phyloP scores from a whole-genome alignment of 2,113 vertebrate species.

The Podiceps cristatus region DNA sequence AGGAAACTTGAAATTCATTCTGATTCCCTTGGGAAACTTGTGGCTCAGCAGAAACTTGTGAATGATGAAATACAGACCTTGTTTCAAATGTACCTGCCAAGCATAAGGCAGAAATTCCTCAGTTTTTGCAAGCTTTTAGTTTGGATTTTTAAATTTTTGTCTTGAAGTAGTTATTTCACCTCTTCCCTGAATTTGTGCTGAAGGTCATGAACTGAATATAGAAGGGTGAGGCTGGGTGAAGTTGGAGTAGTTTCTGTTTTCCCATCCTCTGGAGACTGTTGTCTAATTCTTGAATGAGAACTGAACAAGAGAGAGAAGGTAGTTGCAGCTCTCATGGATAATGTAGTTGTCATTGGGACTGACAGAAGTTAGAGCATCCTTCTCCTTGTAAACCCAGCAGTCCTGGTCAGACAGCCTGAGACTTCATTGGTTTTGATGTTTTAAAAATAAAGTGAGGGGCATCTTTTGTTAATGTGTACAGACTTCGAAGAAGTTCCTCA shows the following conservation, averaged over 20 bases:
- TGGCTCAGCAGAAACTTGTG: not conserved
- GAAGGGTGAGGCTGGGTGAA: not conserved
- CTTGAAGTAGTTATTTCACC: not conserved
- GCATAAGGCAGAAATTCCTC: not conserved
- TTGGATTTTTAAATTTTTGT: not conserved
- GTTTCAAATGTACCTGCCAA: not conserved
- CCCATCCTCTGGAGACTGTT: not conserved
- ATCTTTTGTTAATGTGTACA: not conserved
- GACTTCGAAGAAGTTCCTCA: not conserved
- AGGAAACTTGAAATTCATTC: not conserved
- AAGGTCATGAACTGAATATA: not conserved
- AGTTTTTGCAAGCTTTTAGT: not conserved
- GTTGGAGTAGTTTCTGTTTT: not conserved
- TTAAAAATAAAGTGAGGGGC: slow-evolving; percentile 30
- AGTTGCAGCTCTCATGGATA: not conserved
- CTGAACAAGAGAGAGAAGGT: not conserved
- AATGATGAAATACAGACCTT: not conserved
- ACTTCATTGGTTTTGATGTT: slow-evolving; percentile 12
- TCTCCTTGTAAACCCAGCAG: not conserved
- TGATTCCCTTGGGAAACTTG: not conserved
- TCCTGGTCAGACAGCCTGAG: not conserved
- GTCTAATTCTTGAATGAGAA: not conserved
- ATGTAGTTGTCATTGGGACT: slow-evolving; percentile 1
- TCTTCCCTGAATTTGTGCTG: not conserved
- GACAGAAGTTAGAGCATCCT: not conserved